These are phyloP conservation scores for Lasioglossum oenotherae DNA, from an alignment of 2,888 invertebrate species.

Conservation along the genomic window DNA sequence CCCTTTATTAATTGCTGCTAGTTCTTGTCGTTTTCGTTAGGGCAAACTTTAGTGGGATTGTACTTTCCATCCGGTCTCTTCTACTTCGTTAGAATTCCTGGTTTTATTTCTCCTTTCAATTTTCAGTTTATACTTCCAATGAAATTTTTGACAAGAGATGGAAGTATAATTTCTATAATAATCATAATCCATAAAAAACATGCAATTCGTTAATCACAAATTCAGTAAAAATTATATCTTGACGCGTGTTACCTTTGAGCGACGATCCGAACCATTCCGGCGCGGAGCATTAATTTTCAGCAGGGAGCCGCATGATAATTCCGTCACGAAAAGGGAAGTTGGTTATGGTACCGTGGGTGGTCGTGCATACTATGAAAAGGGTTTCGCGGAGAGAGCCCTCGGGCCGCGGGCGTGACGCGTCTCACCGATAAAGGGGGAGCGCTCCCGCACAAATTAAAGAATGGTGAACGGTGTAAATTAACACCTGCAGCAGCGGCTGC, in stretches of 20 bases:
- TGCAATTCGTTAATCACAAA: not conserved
- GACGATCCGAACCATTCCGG: not conserved
- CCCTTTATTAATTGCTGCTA: not conserved
- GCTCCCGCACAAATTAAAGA: constrained; percentile 41
- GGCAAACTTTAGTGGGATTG: not conserved
- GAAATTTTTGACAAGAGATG: too few species aligned
- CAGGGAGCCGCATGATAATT: not conserved
- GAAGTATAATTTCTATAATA: too few species aligned
- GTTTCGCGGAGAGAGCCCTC: not conserved
- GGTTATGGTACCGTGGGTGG: not conserved
- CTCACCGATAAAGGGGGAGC: not conserved
- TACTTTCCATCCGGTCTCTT: not conserved
- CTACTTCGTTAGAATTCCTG: not conserved
- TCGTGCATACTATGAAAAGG: not conserved
- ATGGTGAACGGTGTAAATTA: constrained; percentile 58
- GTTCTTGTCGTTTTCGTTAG: not conserved
- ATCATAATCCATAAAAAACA: too few species aligned
- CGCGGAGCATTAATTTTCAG: not conserved
- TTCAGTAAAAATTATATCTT: not conserved
- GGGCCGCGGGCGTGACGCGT: not conserved
- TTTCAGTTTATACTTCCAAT: too few species aligned
- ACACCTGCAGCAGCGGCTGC: constrained; percentile 49
- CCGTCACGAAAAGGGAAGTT: not conserved
- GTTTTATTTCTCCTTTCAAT: not conserved
- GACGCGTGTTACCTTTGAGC: not conserved